Conservation (phyloP, 2,113 vertebrate species). For the Australoheros scitulus region DNA sequence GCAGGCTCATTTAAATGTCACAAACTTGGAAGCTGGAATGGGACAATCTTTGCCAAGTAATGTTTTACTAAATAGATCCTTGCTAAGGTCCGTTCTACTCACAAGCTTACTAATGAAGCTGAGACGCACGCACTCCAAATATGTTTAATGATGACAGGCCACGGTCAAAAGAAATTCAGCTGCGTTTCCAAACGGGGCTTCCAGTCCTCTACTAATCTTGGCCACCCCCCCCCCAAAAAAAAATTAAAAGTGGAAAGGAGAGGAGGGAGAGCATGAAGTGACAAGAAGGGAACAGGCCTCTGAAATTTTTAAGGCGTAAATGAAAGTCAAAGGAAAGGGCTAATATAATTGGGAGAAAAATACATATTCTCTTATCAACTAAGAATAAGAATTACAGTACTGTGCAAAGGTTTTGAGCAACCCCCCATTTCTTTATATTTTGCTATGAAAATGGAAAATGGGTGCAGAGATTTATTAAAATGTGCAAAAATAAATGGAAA, state of each 20-base stretch:
- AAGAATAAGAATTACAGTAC: neutral
- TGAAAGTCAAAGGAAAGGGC: neutral
- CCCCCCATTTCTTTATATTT: too few relatives aligned
- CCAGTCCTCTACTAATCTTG: neutral
- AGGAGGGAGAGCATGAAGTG: neutral
- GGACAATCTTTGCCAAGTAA: conserved; percentile 5
- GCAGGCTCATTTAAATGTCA: conserved; percentile 20
- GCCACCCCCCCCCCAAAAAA: neutral
- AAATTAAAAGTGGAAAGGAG: neutral
- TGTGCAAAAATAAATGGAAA: neutral
- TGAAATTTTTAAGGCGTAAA: neutral
- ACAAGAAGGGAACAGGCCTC: neutral
- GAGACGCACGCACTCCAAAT: conserved; percentile 12
- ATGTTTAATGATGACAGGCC: conserved; percentile 33
- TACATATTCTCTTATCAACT: neutral
- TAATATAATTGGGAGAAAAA: neutral
- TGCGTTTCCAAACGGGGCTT: conserved; percentile 8
- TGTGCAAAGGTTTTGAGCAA: neutral
- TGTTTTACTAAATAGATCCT: conserved; percentile 24
- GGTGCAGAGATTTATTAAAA: neutral
- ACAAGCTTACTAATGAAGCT: conserved; percentile 33
- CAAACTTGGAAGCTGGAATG: neutral
- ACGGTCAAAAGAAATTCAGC: conserved; percentile 31
- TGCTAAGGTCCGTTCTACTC: conserved; percentile 17
- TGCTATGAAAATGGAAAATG: too few relatives aligned